These are phyloP conservation scores for Cuniculus paca DNA, from an alignment of 2,797 vertebrate species.

Conservation along the genomic window DNA sequence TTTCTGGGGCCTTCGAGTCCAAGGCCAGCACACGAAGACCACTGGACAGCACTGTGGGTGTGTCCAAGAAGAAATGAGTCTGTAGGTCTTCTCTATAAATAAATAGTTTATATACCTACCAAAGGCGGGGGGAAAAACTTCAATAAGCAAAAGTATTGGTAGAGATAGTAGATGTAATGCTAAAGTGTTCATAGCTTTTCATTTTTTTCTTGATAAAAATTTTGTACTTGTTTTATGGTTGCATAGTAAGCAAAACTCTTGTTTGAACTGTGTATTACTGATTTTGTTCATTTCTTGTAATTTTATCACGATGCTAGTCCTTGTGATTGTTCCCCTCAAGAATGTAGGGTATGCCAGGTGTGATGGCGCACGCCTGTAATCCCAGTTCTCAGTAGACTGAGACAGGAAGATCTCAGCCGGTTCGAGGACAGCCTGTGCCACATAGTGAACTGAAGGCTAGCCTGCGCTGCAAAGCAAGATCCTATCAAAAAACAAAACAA, in stretches of 20 bases:
- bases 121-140: not conserved
- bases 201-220: not conserved
- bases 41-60: not conserved
- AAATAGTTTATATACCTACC: not conserved
- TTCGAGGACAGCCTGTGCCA: not conserved
- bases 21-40: not conserved
- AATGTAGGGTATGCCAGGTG: not conserved
- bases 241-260: constrained; percentile 4
- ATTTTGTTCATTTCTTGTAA: constrained; percentile 24
- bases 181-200: constrained; percentile 11
- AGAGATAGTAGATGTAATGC: not conserved
- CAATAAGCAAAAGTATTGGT: constrained; percentile 19
- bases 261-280: not conserved
- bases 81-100: not conserved
- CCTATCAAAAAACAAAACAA: not conserved
- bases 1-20: not conserved
- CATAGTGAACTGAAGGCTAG: too few species aligned
- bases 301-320: not conserved
- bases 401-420: not conserved
- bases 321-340: constrained; percentile 42
- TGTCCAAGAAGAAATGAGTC: not conserved
- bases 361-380: not conserved
- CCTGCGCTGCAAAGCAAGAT: not conserved
- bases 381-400: not conserved
- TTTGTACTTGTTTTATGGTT: not conserved